Percentiles rank a stretch among this genome's conserved stretches.
Evolutionary conservation across 2,113 vertebrate species (phyloP).

Genomic region (Halcyon malimbica): DNA sequence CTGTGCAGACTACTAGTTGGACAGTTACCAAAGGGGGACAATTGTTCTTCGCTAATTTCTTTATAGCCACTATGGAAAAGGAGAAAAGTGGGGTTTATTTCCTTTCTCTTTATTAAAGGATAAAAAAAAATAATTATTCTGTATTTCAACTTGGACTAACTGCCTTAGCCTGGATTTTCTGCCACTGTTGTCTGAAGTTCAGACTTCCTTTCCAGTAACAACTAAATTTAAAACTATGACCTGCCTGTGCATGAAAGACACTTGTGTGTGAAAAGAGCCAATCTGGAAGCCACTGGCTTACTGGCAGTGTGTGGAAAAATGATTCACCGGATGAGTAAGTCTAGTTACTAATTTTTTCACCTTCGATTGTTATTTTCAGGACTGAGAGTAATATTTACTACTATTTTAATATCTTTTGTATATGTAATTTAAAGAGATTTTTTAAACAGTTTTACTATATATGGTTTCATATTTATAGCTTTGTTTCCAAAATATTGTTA

Average conservation of each 20-base stretch:
- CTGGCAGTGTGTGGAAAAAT: neutral
- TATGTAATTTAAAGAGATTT: neutral
- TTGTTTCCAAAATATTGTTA: neutral
- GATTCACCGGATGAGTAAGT: conserved; percentile 3
- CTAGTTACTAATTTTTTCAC: neutral
- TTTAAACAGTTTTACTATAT: neutral
- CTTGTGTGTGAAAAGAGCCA: neutral
- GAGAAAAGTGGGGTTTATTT: neutral
- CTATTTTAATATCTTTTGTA: neutral
- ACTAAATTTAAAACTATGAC: conserved; percentile 35
- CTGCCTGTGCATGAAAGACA: neutral
- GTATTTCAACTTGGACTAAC: neutral
- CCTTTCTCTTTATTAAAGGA: neutral
- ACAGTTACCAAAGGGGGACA: neutral
- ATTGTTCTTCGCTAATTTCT: neutral
- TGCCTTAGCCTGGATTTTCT: neutral
- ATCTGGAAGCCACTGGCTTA: neutral
- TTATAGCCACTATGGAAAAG: neutral
- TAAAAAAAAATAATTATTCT: neutral
- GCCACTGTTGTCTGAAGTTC: conserved; percentile 24
- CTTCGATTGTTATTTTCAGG: neutral
- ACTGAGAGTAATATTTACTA: neutral
- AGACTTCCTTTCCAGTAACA: conserved; percentile 34
- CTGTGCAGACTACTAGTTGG: neutral
- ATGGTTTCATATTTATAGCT: neutral